Conservation (phyloP, 2,888 invertebrate species). For the Patella caerulea region DNA sequence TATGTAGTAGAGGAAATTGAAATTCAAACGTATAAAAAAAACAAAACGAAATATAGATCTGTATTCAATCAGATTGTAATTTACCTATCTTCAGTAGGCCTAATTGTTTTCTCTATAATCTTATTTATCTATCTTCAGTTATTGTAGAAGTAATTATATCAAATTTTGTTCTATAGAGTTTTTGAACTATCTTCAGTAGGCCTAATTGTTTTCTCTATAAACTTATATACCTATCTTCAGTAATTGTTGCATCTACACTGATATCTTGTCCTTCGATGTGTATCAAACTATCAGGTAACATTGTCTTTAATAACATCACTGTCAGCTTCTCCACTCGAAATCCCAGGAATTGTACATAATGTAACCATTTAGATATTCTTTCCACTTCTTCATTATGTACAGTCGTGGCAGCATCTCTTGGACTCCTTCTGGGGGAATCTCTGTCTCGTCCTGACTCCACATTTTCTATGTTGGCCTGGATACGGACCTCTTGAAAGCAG, state of each 20-base stretch:
- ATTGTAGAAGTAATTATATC: no score
- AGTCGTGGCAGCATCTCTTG: constrained; percentile 8
- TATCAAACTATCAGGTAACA: constrained; percentile 68
- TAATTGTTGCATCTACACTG: constrained; percentile 51
- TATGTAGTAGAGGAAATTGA: no score
- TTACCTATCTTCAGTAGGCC: no score
- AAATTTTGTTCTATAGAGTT: no score
- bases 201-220: no score
- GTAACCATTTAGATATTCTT: constrained; percentile 2
- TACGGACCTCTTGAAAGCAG: constrained; percentile 65
- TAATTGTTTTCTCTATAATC: no score
- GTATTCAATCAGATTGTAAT: no score
- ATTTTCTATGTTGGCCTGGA: constrained; percentile 54
- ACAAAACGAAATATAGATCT: no score
- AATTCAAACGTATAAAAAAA: no score
- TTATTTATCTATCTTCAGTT: no score
- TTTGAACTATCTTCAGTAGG: no score
- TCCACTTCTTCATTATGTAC: neutral
- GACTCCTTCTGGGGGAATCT: constrained; percentile 21
- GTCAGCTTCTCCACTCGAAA: constrained; percentile 66
- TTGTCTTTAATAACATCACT: constrained; percentile 69
- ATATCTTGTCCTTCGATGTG: constrained; percentile 70
- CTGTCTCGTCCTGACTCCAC: constrained; percentile 20
- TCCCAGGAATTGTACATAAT: constrained; percentile 63
- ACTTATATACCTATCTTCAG: constrained; percentile 50